These are phyloP conservation scores for Intellagama lesueurii DNA, from an alignment of 2,797 vertebrate genomes.

Conservation along the genomic window DNA sequence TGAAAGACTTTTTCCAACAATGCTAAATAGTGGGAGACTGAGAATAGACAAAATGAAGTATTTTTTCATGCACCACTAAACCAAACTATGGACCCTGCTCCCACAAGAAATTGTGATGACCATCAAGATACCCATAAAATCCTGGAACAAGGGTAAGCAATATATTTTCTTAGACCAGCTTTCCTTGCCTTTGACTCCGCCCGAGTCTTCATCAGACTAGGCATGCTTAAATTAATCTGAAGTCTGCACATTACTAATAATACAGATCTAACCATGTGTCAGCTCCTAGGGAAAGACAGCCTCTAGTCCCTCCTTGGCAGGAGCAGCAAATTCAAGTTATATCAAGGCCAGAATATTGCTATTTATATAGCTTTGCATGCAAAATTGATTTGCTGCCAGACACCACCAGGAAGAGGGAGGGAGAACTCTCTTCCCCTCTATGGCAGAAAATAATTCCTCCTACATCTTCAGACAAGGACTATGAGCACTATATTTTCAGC, in stretches of 20 bases:
- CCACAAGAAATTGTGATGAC: neutral
- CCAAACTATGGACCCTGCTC: neutral
- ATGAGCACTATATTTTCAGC: neutral
- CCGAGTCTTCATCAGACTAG: neutral
- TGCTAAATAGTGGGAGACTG: neutral
- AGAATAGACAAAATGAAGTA: neutral
- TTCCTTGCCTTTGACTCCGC: neutral
- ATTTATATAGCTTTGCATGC: neutral
- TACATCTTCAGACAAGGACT: conserved; percentile 12
- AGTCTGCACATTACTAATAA: too few relatives aligned
- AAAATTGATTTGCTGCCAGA: neutral
- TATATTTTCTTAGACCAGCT: too few relatives aligned
- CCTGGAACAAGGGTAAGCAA: too few relatives aligned
- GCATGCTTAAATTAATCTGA: too few relatives aligned
- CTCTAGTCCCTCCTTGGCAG: neutral
- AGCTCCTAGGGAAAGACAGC: too few relatives aligned
- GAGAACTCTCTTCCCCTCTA: neutral
- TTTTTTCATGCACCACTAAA: neutral
- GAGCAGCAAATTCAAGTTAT: neutral
- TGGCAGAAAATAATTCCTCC: neutral
- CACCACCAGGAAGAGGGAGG: neutral
- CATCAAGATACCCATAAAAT: neutral
- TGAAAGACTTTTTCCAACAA: neutral
- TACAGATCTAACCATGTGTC: too few relatives aligned
- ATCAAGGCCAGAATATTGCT: neutral